Conservation (phyloP, 2,113 vertebrate genomes). For the Arothron firmamentum region DNA sequence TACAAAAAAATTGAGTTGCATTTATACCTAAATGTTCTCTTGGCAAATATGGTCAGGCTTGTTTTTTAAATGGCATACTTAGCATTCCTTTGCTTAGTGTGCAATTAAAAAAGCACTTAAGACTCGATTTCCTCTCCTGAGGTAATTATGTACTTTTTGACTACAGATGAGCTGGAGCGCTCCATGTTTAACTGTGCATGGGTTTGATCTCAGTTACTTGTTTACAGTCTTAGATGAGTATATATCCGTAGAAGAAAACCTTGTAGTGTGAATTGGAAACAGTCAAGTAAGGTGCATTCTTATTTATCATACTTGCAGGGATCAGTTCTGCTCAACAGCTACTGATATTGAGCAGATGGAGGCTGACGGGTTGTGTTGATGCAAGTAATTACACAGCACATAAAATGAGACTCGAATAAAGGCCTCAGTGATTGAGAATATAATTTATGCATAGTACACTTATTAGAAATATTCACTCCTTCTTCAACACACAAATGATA, state of each 20-base stretch:
- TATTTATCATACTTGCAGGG: slow-evolving; percentile 12
- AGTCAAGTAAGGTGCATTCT: neutral
- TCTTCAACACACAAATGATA: no score
- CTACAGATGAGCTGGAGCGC: slow-evolving; percentile 25
- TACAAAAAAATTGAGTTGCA: no score
- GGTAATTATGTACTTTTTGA: slow-evolving; percentile 29
- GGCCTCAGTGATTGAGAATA: slow-evolving; percentile 52
- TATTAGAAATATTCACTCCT: neutral
- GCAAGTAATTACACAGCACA: slow-evolving; percentile 67
- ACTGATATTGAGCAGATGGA: slow-evolving; percentile 46
- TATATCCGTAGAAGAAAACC: neutral
- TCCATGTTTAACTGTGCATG: slow-evolving; percentile 4
- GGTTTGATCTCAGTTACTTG: no score
- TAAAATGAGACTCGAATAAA: slow-evolving; percentile 66
- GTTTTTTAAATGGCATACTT: neutral
- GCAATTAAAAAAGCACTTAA: slow-evolving; percentile 19
- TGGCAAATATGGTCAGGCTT: neutral
- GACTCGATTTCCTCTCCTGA: slow-evolving; percentile 5
- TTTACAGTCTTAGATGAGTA: no score
- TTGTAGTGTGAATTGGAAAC: slow-evolving; percentile 17
- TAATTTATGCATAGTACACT: neutral
- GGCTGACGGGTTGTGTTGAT: slow-evolving; percentile 67
- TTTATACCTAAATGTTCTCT: slow-evolving; percentile 1
- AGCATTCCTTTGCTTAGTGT: no score
- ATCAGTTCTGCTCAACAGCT: slow-evolving; percentile 30